A percentile compares a stretch with the other conserved stretches of the same genome.
Evolutionary conservation across 2,797 vertebrate species (phyloP).

Genomic region (Naso thynnoides): DNA sequence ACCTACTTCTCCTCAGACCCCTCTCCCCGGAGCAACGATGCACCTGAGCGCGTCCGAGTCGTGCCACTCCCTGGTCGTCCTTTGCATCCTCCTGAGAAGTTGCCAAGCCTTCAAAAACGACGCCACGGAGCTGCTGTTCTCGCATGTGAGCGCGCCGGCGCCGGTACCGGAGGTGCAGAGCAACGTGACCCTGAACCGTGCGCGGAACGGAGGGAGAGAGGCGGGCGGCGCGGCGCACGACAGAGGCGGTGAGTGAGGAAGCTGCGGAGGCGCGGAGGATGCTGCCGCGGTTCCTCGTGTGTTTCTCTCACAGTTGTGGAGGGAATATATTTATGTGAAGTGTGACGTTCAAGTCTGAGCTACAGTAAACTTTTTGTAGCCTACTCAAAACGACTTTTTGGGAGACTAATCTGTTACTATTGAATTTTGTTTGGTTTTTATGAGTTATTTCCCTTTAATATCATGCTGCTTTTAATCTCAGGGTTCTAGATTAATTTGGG

Average conservation of each 20-base stretch:
- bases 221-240: constrained; percentile 80
- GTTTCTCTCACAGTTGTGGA: neutral
- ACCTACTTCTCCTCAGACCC: neutral
- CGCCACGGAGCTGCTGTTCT: constrained; percentile 92
- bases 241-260: constrained; percentile 87
- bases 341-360: neutral
- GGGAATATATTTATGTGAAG: neutral
- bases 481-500: too few species aligned
- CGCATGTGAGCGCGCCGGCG: constrained; percentile 84
- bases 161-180: constrained; percentile 82
- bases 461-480: neutral
- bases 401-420: neutral
- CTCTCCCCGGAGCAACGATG: constrained; percentile 78
- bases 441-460: too few species aligned
- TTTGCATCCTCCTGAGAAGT: constrained; percentile 89
- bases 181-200: constrained; percentile 93
- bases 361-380: neutral
- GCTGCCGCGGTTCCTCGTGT: constrained; percentile 1
- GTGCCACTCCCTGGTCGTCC: constrained; percentile 85
- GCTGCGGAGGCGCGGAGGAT: constrained; percentile 18
- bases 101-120: constrained; percentile 92
- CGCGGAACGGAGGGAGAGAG: constrained; percentile 91
- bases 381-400: neutral
- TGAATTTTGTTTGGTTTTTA: neutral
- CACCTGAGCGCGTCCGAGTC: constrained; percentile 83